Evolutionary conservation across 1,140 invertebrate species (phyloP).

Genomic region (Platorchestia sp.): DNA sequence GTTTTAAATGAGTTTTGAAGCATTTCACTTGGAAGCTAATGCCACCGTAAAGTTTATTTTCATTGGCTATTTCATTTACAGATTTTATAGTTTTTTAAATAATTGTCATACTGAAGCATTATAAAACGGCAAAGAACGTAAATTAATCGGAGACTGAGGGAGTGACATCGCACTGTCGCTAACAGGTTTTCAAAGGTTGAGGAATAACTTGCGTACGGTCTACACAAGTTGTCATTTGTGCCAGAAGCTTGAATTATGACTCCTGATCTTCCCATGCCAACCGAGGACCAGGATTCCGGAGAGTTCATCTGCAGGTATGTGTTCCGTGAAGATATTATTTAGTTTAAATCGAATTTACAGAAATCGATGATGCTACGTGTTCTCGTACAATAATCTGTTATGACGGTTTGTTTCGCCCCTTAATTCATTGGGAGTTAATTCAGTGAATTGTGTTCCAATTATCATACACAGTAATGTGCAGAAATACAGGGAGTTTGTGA

Average conservation of each 20-base stretch:
- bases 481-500: too few species aligned
- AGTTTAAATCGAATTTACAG: too few species aligned
- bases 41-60: not conserved
- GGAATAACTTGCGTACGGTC: not conserved
- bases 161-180: not conserved
- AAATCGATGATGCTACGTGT: too few species aligned
- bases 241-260: not conserved
- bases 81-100: not conserved
- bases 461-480: too few species aligned
- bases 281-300: not conserved
- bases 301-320: constrained; percentile 41
- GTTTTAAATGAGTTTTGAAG: not conserved
- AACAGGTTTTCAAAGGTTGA: not conserved
- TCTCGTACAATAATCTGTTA: too few species aligned
- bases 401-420: too few species aligned
- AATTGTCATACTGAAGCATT: not conserved
- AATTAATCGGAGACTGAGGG: not conserved
- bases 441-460: too few species aligned
- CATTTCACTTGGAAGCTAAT: not conserved
- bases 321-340: too few species aligned
- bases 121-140: not conserved
- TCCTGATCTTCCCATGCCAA: constrained; percentile 38
- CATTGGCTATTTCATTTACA: not conserved
- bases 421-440: too few species aligned
- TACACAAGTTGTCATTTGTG: not conserved